Conservation (phyloP, 2,797 vertebrate genomes). For the Onychomys leucogaster region DNA sequence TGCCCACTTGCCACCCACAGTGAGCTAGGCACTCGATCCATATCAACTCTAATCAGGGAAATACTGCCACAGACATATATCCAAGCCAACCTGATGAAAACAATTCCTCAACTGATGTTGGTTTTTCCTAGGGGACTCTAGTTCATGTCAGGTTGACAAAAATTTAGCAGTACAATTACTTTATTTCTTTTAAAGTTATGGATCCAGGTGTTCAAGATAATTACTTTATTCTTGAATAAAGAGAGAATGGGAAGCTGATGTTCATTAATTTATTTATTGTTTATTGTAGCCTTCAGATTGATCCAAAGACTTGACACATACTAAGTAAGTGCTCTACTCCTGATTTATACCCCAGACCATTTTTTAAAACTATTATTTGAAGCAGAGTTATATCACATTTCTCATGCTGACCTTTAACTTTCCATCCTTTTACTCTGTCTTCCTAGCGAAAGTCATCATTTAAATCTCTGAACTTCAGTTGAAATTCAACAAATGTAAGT, state of each 20-base stretch:
- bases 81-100: background rate
- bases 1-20: background rate
- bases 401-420: background rate
- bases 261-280: background rate
- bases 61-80: background rate
- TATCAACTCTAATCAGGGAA: background rate
- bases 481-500: background rate
- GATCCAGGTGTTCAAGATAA: background rate
- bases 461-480: background rate
- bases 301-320: background rate
- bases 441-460: background rate
- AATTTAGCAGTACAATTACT: background rate
- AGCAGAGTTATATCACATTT: background rate
- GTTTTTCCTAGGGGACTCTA: background rate
- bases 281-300: background rate
- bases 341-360: background rate
- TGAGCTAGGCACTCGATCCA: too few species aligned
- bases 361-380: background rate
- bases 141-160: background rate
- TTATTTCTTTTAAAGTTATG: background rate
- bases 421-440: background rate
- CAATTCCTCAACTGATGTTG: background rate
- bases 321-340: background rate
- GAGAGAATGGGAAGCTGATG: background rate
- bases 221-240: background rate